A percentile compares a stretch with the other conserved stretches of the same genome.
Conservation (phyloP, 1,140 invertebrate species). For the Dermatophagoides farinae region DNA sequence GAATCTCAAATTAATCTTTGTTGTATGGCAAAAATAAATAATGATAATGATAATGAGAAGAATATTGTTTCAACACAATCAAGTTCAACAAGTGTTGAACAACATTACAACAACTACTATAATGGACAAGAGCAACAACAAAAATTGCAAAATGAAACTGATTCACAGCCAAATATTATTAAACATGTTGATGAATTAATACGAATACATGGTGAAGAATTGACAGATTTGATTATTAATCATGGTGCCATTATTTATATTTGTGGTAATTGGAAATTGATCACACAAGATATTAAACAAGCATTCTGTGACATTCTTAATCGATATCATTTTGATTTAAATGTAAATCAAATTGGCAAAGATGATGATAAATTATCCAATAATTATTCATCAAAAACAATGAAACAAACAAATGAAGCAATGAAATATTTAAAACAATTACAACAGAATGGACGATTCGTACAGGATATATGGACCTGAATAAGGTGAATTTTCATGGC, state of each 20-base stretch:
- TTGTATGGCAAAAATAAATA: neutral
- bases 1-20: neutral
- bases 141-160: too few species aligned
- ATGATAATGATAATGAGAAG: neutral
- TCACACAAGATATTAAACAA: slow-evolving; percentile 43
- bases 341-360: slow-evolving; percentile 14
- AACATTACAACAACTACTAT: neutral
- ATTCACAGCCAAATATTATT: neutral
- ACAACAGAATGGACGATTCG: slow-evolving; percentile 25
- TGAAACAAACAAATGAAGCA: slow-evolving; percentile 17
- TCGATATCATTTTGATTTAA: slow-evolving; percentile 22
- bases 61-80: too few species aligned
- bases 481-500: too few species aligned
- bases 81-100: too few species aligned
- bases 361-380: neutral
- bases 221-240: slow-evolving; percentile 37
- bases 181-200: slow-evolving; percentile 37
- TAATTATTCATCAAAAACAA: neutral
- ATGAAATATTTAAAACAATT: slow-evolving; percentile 24
- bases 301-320: slow-evolving; percentile 35
- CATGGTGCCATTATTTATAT: slow-evolving; percentile 40
- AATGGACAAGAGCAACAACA: neutral
- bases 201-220: slow-evolving; percentile 28
- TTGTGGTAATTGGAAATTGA: slow-evolving; percentile 51
- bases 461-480: slow-evolving; percentile 31